Conservation (phyloP, 1,140 invertebrate genomes). For the Dreissena rostriformis region DNA sequence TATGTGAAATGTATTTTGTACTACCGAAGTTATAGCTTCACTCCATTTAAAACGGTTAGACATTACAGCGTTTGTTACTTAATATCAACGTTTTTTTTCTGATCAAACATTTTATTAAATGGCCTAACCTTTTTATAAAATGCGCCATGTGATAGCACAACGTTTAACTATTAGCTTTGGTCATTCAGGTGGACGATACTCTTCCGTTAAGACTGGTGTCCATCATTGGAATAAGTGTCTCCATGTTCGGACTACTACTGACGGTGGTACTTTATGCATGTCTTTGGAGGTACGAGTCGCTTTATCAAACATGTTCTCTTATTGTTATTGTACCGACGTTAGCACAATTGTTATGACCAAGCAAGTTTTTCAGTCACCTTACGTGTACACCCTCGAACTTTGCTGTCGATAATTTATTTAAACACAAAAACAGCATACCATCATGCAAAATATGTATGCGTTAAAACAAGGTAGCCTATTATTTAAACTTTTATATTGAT, state of each 20-base stretch:
- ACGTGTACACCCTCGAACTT: too few species aligned
- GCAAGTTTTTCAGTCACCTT: neutral
- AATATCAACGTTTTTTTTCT: too few species aligned
- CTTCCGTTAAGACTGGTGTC: conserved; percentile 60
- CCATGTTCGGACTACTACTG: conserved; percentile 49
- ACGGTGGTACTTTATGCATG: conserved; percentile 50
- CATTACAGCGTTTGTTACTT: too few species aligned
- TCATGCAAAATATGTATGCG: neutral
- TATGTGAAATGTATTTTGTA: too few species aligned
- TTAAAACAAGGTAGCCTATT: neutral
- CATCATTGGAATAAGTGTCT: conserved; percentile 60
- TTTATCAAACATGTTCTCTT: neutral
- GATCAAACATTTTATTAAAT: too few species aligned
- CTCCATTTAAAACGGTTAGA: too few species aligned
- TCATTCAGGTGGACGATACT: too few species aligned
- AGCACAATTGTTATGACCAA: neutral
- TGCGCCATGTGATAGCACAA: too few species aligned
- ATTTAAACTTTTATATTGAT: neutral
- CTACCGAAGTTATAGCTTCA: too few species aligned
- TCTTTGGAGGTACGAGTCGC: conserved; percentile 58
- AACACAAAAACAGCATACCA: neutral
- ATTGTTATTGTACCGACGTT: neutral
- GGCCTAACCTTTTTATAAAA: too few species aligned
- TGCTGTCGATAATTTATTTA: neutral
- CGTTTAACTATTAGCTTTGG: too few species aligned